Evolutionary conservation across 2,113 vertebrate species (phyloP), one percentile per base, ranked within the genome.

Genomic region (Climacteris rufus): DNA sequence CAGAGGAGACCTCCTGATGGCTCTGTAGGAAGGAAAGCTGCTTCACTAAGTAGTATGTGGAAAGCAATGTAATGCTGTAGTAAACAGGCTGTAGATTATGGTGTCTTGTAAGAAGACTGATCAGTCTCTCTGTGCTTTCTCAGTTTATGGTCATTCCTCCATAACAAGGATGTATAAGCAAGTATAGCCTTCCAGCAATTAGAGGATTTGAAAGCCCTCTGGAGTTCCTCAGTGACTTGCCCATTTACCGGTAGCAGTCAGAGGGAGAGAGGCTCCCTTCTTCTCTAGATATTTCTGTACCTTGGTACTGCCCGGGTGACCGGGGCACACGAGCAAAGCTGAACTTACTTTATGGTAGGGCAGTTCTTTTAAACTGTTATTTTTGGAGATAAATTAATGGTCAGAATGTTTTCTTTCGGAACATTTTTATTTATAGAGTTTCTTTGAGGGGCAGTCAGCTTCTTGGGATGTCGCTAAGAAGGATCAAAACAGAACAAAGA

Each of bases 381-480:
- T 83, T 92, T 75, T 95, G 89, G 83, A 95, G 93, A 93, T 89
- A 92, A 97, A 95, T 90, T 97, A 97, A 97, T 95, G 94, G 95
- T 96, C 96, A 83, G 95, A 93, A 80, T 93, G 63, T 93, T 97
- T 93, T 95, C 90, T 91, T 97, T 94, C 90, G 90, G 92, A 97
- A 97, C 93, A 96, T 97, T 97, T 98, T 98, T 93, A 98, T 97
- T 97, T 97, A 84, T 98, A 99, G 99, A 99, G 99, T 97, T 99
- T 99, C 98, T 99, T 99, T 97, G 99, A 99, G 98, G 99, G 99
- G 90, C 99, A 99, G 96, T 99, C 99, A 93, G 99, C 99, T 96
- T 99, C 99, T 94, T 99, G 99, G 99, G 99, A 99, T 95, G 99
- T 99, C 94, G 99, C 99, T 97, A 99, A 99, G 98, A 99, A 99